phyloP scores from a whole-genome alignment of 2,797 vertebrate genomes.

The Moxostoma hubbsi region DNA sequence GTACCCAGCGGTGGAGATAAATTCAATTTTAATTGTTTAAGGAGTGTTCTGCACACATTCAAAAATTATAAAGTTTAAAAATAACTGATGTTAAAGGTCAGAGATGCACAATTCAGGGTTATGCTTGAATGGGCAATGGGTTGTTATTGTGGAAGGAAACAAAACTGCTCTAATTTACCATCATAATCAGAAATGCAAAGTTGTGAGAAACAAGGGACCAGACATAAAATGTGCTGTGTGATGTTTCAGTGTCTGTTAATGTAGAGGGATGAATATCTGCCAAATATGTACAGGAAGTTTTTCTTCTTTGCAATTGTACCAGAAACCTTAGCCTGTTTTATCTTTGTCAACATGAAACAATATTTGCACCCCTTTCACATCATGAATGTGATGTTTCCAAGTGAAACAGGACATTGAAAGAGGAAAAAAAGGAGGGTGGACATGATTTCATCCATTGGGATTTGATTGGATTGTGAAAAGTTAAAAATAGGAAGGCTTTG shows the following conservation, averaged over 20 bases:
- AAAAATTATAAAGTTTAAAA: conserved; percentile 32
- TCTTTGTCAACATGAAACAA: too few relatives aligned
- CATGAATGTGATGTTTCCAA: too few relatives aligned
- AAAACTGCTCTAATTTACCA: conserved; percentile 17
- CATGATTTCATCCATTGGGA: too few relatives aligned
- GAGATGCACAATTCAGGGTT: conserved; percentile 8
- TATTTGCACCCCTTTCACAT: too few relatives aligned
- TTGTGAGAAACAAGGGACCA: background rate
- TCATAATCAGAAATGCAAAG: conserved; percentile 9
- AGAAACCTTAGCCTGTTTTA: too few relatives aligned
- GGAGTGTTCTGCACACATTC: conserved; percentile 33
- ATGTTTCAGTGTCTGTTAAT: background rate
- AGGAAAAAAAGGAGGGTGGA: too few relatives aligned
- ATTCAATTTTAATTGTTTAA: conserved; percentile 59
- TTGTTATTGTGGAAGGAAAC: conserved; percentile 24
- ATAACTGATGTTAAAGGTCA: conserved; percentile 39
- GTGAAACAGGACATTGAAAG: too few relatives aligned
- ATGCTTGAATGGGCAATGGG: conserved; percentile 20
- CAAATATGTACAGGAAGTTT: background rate
- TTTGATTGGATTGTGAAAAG: too few relatives aligned
- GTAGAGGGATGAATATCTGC: background rate
- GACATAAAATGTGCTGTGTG: background rate
- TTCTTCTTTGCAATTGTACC: too few relatives aligned
- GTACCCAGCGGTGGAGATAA: conserved; percentile 48
- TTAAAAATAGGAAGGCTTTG: too few relatives aligned